Evolutionary conservation across 2,888 invertebrate species (phyloP).

Genomic region (Xanthorhoe designata): DNA sequence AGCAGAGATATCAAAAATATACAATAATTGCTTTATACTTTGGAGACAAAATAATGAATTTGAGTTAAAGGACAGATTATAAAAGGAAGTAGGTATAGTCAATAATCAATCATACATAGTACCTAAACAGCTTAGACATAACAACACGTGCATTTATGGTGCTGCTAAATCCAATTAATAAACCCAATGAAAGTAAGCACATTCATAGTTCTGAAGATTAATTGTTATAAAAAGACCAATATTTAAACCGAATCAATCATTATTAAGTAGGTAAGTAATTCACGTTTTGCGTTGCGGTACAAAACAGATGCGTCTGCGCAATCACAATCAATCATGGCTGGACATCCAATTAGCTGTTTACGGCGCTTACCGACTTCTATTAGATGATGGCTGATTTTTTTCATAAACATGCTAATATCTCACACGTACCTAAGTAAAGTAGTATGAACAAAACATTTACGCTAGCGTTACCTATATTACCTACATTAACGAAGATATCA

Average conservation of each 20-base stretch:
- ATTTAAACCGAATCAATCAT: constrained; percentile 46
- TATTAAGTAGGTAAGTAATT: constrained; percentile 20
- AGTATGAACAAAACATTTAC: no score
- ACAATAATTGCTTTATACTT: no score
- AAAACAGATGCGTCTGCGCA: constrained; percentile 16
- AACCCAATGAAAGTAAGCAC: neutral
- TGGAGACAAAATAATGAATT: no score
- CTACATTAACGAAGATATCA: no score
- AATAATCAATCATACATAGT: no score
- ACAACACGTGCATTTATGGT: neutral
- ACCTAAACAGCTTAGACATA: no score
- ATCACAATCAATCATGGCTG: constrained; percentile 42
- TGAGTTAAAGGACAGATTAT: no score
- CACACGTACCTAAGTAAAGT: no score
- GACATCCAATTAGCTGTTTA: constrained; percentile 39
- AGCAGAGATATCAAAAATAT: neutral
- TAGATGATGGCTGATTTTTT: constrained; percentile 16
- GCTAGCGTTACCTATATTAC: no score
- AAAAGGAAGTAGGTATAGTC: no score
- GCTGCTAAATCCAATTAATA: no score
- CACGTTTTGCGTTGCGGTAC: constrained; percentile 18
- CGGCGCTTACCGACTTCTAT: constrained; percentile 29
- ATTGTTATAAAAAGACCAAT: constrained; percentile 15
- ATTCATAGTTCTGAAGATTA: neutral
- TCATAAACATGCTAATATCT: no score